Evolutionary conservation across 2,113 vertebrate genomes (phyloP).

Genomic region (Corvus moneduloides): DNA sequence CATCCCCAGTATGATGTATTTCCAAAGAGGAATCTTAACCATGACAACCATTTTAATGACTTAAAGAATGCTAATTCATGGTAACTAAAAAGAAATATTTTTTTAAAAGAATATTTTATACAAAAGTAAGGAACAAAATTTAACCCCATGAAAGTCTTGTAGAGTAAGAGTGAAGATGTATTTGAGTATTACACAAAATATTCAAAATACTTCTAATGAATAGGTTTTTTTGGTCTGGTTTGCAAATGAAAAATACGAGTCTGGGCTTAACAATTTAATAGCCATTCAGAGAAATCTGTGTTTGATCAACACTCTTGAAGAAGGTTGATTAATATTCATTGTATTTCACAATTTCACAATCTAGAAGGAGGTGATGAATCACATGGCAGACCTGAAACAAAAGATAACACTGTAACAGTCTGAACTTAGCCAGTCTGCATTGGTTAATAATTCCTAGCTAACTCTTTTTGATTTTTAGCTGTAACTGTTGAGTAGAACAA

Average conservation of each 20-base stretch:
- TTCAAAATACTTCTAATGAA: neutral
- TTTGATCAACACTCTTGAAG: neutral
- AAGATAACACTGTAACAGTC: neutral
- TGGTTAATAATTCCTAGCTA: neutral
- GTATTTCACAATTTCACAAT: neutral
- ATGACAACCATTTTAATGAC: neutral
- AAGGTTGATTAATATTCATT: neutral
- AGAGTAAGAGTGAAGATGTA: neutral
- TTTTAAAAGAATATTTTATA: neutral
- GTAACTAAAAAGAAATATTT: neutral
- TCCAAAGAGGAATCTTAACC: neutral
- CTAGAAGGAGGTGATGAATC: neutral
- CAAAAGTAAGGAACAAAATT: neutral
- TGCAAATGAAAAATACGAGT: neutral
- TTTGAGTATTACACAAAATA: neutral
- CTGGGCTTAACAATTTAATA: neutral
- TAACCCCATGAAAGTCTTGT: neutral
- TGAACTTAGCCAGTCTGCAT: neutral
- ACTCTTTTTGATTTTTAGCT: neutral
- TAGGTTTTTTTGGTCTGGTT: neutral
- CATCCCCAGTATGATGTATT: neutral
- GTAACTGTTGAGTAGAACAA: neutral
- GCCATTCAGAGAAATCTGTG: neutral
- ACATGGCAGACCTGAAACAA: neutral
- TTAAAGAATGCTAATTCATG: neutral